phyloP scores from a whole-genome alignment of 2,113 vertebrate genomes.

The Neoarius graeffei region DNA sequence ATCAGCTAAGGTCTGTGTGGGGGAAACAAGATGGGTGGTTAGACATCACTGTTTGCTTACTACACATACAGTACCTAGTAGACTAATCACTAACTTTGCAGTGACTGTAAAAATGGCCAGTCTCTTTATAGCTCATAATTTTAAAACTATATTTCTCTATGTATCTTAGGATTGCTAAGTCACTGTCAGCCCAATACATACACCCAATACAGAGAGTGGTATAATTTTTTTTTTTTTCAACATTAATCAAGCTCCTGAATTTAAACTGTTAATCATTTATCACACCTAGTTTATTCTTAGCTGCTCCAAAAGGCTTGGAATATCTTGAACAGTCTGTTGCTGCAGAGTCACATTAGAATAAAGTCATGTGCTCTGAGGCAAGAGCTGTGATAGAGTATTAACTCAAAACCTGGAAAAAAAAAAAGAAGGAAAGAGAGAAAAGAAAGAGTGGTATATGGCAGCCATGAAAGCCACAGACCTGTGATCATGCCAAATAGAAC shows the following conservation, averaged over 20 bases:
- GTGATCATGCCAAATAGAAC: slow-evolving; percentile 49
- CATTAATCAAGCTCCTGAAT: slow-evolving; percentile 47
- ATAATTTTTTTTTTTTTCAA: slow-evolving; percentile 43
- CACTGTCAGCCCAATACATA: background rate
- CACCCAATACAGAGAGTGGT: background rate
- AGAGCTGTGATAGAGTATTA: slow-evolving; percentile 43
- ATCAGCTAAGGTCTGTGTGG: background rate
- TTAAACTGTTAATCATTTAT: slow-evolving; percentile 66
- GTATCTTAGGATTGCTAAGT: background rate
- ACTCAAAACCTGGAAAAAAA: slow-evolving; percentile 27
- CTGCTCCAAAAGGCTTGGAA: slow-evolving; percentile 57
- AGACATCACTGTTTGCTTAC: slow-evolving; percentile 46
- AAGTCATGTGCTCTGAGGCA: slow-evolving; percentile 41
- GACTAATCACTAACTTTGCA: slow-evolving; percentile 61
- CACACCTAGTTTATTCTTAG: slow-evolving; percentile 64
- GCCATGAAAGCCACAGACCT: slow-evolving; percentile 39
- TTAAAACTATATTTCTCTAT: background rate
- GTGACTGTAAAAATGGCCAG: background rate
- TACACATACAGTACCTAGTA: slow-evolving; percentile 38
- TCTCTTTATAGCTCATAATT: background rate
- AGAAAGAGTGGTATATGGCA: slow-evolving; percentile 18
- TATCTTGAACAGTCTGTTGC: slow-evolving; percentile 62
- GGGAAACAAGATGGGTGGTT: background rate
- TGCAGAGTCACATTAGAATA: slow-evolving; percentile 57
- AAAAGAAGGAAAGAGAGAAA: background rate